phyloP scores from a whole-genome alignment of 2,113 vertebrate genomes.

The Centrocercus urophasianus region DNA sequence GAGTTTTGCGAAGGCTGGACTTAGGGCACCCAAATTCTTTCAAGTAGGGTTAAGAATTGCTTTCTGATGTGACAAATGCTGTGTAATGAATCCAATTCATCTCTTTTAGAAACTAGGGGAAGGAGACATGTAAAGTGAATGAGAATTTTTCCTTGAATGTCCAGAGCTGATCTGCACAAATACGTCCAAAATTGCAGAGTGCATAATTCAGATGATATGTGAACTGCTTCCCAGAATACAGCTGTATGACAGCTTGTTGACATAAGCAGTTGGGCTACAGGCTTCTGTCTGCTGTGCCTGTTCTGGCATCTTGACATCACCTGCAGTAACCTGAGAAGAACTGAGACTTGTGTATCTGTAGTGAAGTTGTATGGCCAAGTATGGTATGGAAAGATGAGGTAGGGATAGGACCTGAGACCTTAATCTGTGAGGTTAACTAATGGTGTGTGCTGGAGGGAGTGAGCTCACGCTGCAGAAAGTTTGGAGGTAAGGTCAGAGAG shows the following conservation, averaged over 20 bases:
- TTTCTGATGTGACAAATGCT: background rate
- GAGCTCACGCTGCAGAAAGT: background rate
- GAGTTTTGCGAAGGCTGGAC: background rate
- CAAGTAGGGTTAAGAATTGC: background rate
- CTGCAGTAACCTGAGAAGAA: background rate
- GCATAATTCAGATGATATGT: background rate
- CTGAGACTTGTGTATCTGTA: background rate
- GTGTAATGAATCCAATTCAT: background rate
- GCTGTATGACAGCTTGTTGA: background rate
- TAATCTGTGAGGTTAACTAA: background rate
- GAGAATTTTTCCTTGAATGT: background rate
- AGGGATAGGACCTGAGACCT: background rate
- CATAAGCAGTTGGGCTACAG: background rate
- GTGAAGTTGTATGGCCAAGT: background rate
- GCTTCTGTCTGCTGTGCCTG: accelerated
- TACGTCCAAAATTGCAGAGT: background rate
- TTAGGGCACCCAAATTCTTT: background rate
- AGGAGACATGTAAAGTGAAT: background rate
- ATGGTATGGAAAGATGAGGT: background rate
- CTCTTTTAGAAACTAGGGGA: background rate
- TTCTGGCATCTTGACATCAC: background rate
- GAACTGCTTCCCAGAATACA: background rate
- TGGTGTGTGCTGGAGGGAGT: background rate
- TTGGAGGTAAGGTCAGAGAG: background rate
- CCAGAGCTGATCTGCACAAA: background rate